phyloP scores from a whole-genome alignment of 2,888 invertebrate species.

The Eucriotettix oculatus region DNA sequence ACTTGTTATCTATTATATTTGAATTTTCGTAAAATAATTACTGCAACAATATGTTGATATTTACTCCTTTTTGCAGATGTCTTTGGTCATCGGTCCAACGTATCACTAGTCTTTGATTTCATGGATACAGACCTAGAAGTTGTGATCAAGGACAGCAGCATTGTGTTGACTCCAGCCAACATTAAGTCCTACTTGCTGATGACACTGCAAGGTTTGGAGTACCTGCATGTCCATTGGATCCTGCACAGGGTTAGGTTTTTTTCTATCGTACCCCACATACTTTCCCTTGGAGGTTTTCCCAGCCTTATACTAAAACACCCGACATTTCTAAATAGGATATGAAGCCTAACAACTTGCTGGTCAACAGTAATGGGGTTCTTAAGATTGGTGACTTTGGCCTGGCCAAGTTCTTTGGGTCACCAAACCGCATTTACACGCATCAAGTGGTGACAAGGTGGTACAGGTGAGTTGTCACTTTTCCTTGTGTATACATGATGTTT shows the following conservation, averaged over 20 bases:
- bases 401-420: constrained; percentile 94
- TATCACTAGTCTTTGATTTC: constrained; percentile 96
- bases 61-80: constrained; percentile 49
- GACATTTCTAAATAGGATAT: constrained; percentile 43
- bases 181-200: constrained; percentile 93
- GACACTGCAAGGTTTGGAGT: constrained; percentile 88
- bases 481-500: no score
- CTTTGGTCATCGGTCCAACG: constrained; percentile 96
- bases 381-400: constrained; percentile 99
- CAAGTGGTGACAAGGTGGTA: constrained; percentile 95
- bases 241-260: constrained; percentile 53
- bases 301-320: neutral
- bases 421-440: constrained; percentile 89
- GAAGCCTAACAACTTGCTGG: constrained; percentile 95
- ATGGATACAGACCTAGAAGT: constrained; percentile 99
- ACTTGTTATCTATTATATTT: no score
- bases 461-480: constrained; percentile 33
- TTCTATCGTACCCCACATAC: neutral
- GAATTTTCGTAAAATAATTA: neutral
- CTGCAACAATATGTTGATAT: neutral
- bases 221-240: constrained; percentile 90
- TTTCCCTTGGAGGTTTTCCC: neutral
- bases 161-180: constrained; percentile 79
- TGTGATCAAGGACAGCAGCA: constrained; percentile 71
- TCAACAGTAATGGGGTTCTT: constrained; percentile 77